phyloP scores from a whole-genome alignment of 2,888 invertebrate species.

The Beris morrisii region DNA sequence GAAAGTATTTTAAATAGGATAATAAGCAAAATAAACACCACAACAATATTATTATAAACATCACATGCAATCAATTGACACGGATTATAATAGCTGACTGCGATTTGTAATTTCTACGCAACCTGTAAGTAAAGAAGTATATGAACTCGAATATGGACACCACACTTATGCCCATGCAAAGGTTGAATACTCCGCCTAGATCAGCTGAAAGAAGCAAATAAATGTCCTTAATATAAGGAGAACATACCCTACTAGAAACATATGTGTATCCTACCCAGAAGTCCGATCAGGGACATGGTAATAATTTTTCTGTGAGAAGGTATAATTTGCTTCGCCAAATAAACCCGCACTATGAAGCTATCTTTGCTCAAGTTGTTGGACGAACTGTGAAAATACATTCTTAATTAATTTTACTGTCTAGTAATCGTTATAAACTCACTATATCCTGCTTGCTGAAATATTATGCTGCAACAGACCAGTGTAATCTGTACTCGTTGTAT shows the following conservation, averaged over 20 bases:
- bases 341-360: constrained; percentile 50
- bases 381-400: constrained; percentile 22
- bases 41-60: background rate
- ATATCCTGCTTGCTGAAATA: constrained; percentile 49
- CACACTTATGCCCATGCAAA: constrained; percentile 53
- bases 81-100: constrained; percentile 33
- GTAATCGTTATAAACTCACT: constrained; percentile 45
- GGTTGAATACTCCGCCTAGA: constrained; percentile 54
- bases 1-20: background rate
- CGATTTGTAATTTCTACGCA: constrained; percentile 44
- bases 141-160: constrained; percentile 53
- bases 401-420: background rate
- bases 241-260: too few species aligned
- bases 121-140: constrained; percentile 50
- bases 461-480: constrained; percentile 50
- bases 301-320: constrained; percentile 52
- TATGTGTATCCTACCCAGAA: constrained; percentile 45
- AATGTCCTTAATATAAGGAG: background rate
- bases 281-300: constrained; percentile 54
- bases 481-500: constrained; percentile 50
- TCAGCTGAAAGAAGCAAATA: constrained; percentile 46
- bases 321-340: constrained; percentile 53
- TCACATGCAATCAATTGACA: background rate
- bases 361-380: constrained; percentile 42
- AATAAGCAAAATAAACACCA: background rate